Evolutionary conservation across 2,888 invertebrate species (phyloP).

Genomic region (Papilio gigon): DNA sequence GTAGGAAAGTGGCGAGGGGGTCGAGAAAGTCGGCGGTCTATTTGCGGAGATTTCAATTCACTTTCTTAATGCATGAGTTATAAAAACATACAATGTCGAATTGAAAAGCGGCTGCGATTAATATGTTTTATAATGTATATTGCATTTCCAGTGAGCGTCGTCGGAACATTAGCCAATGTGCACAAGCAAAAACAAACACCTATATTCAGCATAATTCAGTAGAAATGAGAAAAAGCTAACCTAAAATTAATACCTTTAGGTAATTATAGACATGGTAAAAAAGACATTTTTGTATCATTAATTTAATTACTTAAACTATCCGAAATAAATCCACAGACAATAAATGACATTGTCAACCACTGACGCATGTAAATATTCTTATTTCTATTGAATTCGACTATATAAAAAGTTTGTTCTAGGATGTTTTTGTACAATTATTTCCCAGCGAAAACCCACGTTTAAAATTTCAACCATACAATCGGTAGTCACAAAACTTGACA

Average conservation of each 20-base stretch:
- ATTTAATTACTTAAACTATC: no score
- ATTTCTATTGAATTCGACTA: no score
- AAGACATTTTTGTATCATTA: no score
- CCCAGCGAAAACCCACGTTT: background rate
- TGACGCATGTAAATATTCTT: no score
- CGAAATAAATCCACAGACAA: no score
- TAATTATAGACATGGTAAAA: no score
- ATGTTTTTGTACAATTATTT: no score
- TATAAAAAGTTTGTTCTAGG: no score
- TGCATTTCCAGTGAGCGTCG: background rate
- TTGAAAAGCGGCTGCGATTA: conserved; percentile 28
- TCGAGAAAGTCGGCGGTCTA: conserved; percentile 23
- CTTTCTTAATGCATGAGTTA: conserved; percentile 33
- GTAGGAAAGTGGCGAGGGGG: conserved; percentile 20
- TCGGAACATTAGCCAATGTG: conserved; percentile 2
- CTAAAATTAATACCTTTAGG: no score
- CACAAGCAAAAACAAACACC: background rate
- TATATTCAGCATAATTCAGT: no score
- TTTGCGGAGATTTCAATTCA: conserved; percentile 30
- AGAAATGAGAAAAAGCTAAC: no score
- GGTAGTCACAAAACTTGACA: background rate
- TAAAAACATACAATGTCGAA: conserved; percentile 22
- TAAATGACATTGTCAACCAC: no score
- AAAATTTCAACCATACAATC: background rate
- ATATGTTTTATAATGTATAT: conserved; percentile 22